A percentile compares a stretch with the other conserved stretches of the same genome.
Evolutionary conservation across 2,888 invertebrate species (phyloP).

Genomic region (Dryadula phaetusa): DNA sequence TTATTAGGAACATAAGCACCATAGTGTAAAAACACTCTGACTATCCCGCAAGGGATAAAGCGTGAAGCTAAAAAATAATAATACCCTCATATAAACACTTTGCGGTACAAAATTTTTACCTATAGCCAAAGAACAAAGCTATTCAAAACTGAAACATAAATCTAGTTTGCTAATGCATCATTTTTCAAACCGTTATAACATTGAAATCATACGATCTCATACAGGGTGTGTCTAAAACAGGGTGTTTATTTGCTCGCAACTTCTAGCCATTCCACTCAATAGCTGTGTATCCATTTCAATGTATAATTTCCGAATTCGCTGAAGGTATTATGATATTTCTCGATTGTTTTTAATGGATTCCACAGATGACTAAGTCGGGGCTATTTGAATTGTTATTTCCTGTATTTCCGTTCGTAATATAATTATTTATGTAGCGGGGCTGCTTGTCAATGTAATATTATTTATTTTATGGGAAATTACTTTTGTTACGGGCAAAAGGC

Average conservation of each 20-base stretch:
- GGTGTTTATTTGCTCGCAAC: constrained; percentile 49
- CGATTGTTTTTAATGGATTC: constrained; percentile 41
- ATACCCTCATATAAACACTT: no score
- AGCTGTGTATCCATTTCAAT: no score
- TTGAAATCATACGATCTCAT: constrained; percentile 47
- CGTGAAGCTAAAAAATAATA: no score
- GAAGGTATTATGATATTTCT: constrained; percentile 34
- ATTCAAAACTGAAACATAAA: background rate
- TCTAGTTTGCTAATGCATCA: constrained; percentile 1
- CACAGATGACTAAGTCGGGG: constrained; percentile 8
- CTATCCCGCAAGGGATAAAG: no score
- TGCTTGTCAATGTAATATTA: background rate
- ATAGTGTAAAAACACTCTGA: no score
- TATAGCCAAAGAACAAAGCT: background rate
- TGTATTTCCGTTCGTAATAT: background rate
- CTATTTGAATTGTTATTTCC: constrained; percentile 17
- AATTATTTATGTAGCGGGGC: background rate
- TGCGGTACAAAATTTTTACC: no score
- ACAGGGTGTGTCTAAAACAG: constrained; percentile 44
- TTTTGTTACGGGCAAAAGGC: background rate
- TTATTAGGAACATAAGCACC: no score
- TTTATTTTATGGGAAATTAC: background rate
- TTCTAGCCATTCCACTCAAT: constrained; percentile 44
- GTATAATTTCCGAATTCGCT: constrained; percentile 44
- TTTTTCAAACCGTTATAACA: constrained; percentile 28